Evolutionary conservation across 1,140 invertebrate genomes (phyloP).

Genomic region (Zaprionus taronus): DNA sequence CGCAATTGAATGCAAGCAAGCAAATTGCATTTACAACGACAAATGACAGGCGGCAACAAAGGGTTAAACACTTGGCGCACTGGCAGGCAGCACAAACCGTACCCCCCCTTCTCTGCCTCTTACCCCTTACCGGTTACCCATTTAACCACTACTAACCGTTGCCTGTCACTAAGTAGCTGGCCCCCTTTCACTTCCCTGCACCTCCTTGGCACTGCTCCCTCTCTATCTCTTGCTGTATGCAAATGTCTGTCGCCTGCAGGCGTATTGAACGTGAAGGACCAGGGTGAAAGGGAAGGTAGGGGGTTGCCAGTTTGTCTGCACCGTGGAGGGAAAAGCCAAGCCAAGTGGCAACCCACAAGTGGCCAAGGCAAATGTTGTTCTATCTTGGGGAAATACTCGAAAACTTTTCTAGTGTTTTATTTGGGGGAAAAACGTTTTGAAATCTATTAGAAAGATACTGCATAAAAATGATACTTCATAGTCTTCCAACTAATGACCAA

Average conservation of each 20-base stretch:
- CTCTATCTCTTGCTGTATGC: conserved; percentile 32
- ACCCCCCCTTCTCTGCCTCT: not conserved
- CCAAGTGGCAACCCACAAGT: conserved; percentile 24
- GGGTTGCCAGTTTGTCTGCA: not conserved
- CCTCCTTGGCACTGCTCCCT: not conserved
- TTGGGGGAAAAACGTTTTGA: not conserved
- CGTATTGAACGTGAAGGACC: not conserved
- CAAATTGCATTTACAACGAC: conserved; percentile 23
- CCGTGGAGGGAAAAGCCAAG: conserved; percentile 8
- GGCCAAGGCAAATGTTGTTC: conserved; percentile 32
- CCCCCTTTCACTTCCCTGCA: not conserved
- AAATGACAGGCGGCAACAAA: conserved; percentile 24
- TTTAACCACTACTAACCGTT: not conserved
- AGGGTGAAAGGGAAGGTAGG: not conserved
- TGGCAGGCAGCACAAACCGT: conserved; percentile 4
- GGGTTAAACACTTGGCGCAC: conserved; percentile 32
- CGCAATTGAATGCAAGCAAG: conserved; percentile 22
- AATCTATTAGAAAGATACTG: not conserved
- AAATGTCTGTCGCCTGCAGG: conserved; percentile 45
- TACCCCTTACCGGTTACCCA: not conserved
- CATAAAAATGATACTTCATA: not conserved
- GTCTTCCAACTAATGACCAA: not conserved
- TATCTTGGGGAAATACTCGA: conserved; percentile 23
- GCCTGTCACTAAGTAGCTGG: conserved; percentile 9
- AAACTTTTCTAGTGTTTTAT: conserved; percentile 9